These are phyloP conservation scores for Edolisoma coerulescens DNA, from an alignment of 2,113 vertebrate genomes.

Conservation along the genomic window DNA sequence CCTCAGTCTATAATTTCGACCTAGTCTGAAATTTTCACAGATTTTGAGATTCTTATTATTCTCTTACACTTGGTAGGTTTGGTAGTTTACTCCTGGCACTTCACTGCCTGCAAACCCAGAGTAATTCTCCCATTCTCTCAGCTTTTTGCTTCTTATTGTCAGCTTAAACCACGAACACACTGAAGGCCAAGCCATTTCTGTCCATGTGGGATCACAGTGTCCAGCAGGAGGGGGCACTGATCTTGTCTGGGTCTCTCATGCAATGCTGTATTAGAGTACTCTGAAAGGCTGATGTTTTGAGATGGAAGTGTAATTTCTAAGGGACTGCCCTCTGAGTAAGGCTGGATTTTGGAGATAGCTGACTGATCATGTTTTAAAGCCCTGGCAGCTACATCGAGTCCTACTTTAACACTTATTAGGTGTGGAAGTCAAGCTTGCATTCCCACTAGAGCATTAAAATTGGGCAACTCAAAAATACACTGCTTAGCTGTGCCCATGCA, in stretches of 20 bases:
- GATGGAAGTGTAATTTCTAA: not conserved
- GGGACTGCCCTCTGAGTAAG: not conserved
- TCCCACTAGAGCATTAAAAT: constrained; percentile 9
- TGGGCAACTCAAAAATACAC: not conserved
- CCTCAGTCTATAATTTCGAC: not conserved
- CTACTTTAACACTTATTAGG: not conserved
- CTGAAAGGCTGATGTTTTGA: not conserved
- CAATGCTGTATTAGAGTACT: not conserved
- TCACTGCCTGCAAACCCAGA: not conserved
- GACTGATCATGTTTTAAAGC: not conserved
- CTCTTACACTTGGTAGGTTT: not conserved
- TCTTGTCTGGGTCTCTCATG: not conserved
- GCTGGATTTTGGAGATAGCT: not conserved
- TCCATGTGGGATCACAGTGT: not conserved
- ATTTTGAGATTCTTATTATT: not conserved
- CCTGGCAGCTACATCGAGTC: not conserved
- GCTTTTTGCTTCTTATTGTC: not conserved
- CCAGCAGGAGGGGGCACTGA: not conserved
- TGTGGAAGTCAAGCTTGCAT: not conserved
- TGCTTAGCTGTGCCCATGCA: not conserved
- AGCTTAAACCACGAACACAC: not conserved
- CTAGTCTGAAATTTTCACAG: not conserved
- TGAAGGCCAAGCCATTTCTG: not conserved
- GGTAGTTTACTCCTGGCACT: not conserved
- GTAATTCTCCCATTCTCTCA: not conserved